Evolutionary conservation across 2,797 vertebrate genomes (phyloP).

Genomic region (Channa striata): DNA sequence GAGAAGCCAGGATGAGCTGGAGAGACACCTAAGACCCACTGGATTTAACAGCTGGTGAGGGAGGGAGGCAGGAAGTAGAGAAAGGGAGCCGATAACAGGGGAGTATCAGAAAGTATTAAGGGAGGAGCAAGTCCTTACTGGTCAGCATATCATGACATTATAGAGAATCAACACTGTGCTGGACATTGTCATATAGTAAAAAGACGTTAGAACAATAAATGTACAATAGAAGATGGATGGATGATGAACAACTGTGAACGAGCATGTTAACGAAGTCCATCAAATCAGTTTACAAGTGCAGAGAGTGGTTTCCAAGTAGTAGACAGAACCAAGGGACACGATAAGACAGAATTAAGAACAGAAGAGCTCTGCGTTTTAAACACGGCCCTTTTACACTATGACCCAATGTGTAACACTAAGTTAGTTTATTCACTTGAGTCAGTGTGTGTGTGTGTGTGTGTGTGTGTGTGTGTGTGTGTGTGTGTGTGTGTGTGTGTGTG

Average conservation of each 20-base stretch:
- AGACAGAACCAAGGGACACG: slow-evolving; percentile 13
- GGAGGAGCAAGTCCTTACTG: not conserved
- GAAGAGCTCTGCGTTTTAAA: slow-evolving; percentile 7
- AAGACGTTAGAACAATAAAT: not conserved
- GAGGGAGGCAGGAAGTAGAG: not conserved
- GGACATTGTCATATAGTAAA: not conserved
- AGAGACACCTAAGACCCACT: slow-evolving; percentile 83
- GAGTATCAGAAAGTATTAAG: not conserved
- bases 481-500: too few species aligned
- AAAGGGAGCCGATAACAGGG: not conserved
- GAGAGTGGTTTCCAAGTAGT: slow-evolving; percentile 20
- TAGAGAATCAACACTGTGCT: not conserved
- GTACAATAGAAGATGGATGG: not conserved
- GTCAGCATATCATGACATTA: not conserved
- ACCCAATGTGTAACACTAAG: slow-evolving; percentile 2
- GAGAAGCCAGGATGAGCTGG: slow-evolving; percentile 84
- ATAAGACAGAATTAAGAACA: slow-evolving; percentile 25
- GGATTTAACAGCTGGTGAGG: slow-evolving; percentile 88
- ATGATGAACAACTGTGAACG: not conserved
- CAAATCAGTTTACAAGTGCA: slow-evolving; percentile 2
- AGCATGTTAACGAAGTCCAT: slow-evolving; percentile 1
- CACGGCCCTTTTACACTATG: slow-evolving; percentile 2
- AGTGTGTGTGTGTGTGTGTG: too few species aligned
- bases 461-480: too few species aligned
- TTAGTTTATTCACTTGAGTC: not conserved